These are phyloP conservation scores for Strigamia transsilvanica DNA, from an alignment of 2,888 invertebrate species.

Conservation along the genomic window DNA sequence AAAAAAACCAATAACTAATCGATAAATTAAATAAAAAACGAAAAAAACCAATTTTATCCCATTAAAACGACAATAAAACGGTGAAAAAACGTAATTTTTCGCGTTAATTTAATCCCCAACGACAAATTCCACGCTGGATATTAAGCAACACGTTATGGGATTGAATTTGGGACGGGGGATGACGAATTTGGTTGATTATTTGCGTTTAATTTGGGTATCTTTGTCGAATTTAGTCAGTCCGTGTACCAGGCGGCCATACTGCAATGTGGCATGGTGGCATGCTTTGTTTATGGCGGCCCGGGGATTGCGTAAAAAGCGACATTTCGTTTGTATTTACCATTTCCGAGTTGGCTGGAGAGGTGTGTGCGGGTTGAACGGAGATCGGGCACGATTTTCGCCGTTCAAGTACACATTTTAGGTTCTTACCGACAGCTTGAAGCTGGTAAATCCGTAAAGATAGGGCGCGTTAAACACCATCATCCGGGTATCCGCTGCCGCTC, in stretches of 20 bases:
- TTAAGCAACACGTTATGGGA: too few relatives aligned
- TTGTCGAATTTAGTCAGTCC: neutral
- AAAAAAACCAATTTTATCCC: neutral
- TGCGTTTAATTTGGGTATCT: neutral
- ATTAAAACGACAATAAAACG: neutral
- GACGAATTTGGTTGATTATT: too few relatives aligned
- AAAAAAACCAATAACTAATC: too few relatives aligned
- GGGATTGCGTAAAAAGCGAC: neutral
- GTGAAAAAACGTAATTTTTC: neutral
- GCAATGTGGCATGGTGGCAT: conserved; percentile 27
- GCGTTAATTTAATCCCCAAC: neutral
- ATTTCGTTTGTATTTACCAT: conserved; percentile 7
- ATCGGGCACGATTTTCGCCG: neutral
- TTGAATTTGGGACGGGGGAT: neutral
- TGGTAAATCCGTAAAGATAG: conserved; percentile 14
- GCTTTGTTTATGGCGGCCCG: conserved; percentile 39
- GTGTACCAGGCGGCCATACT: neutral
- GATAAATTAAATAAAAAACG: too few relatives aligned
- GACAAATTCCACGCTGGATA: too few relatives aligned
- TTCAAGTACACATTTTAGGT: too few relatives aligned
- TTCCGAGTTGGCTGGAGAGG: neutral
- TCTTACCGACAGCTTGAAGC: neutral
- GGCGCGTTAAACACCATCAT: conserved; percentile 48
- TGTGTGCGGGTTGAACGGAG: neutral
- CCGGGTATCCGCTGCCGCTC: neutral